Base-by-base conservation (phyloP, 2,113 vertebrate genomes). In the Agelaius phoeniceus region DNA sequence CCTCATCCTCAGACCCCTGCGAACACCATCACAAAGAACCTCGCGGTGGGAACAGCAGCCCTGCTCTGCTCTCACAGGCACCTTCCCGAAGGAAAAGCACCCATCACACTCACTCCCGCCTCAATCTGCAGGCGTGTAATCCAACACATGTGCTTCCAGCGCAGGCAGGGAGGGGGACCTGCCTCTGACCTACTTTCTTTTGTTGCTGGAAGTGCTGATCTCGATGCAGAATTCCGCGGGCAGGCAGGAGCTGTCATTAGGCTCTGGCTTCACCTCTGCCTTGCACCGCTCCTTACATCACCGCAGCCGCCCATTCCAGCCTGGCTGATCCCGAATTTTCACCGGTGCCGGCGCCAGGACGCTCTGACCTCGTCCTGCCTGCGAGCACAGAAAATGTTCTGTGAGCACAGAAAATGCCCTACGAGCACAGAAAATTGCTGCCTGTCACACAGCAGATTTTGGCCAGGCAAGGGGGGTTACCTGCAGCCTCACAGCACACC, bases 151-250 rank as follows among this genome's bases (percentile, higher is more conserved):
- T 88, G 88, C 87, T 84, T 33, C 76, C 87, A 61, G 24, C 19
- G 90, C 89, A 55, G 58, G 93, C 93, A 22, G 94, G 33, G 65
- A 94, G 91, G 94, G 88, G 90, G 89, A 97, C 91, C 94, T 82
- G 93, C 72, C 94, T 30, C 95, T 97, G 98, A 98, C 98, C 98
- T 98, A 98, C 96, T 98, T 98, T 98, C 96, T 94, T 98, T 96
- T 98, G 97, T 97, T 97, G 97, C 97, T 97, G 97, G 97, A 97
- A 98, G 95, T 96, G 97, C 96, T 97, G 97, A 97, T 98, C 96
- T 97, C 97, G 65, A 79, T 95, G 97, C 97, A 95, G 98, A 94
- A 97, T 94, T 94, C 97, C 73, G 93, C 23, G 78, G 89, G 95
- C 89, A 89, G 86, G 95, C 95, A 94, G 97, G 19, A 57, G 71